Base-by-base conservation (phyloP, 2,797 vertebrate genomes). In the Cuculus canorus region DNA sequence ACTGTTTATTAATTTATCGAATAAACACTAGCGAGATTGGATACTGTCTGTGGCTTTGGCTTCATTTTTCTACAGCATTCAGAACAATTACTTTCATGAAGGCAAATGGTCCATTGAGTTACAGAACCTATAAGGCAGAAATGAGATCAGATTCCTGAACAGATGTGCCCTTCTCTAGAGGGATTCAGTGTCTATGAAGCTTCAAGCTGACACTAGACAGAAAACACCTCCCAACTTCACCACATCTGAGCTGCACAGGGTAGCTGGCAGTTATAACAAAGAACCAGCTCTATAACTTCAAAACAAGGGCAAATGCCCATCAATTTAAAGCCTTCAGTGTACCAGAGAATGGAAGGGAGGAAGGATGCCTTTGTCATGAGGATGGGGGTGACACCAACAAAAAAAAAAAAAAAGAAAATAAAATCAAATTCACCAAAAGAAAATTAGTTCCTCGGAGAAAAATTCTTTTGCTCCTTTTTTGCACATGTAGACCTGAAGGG, bases 61-160 rank as follows among this genome's bases (percentile, higher is more conserved):
- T 93, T 69, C 77, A 66, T 63, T 47, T 91, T 66, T 63, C 83
- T 66, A 39, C 41, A 47, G 77, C 77, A 27, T 90, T 77, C 63
- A 33, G 86, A 80, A 78, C 91, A 92, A 93, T 94, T 96, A 54
- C 79, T 86, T 89, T 22, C 64, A 41, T 60, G 78, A 86, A 77
- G 95, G 91, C 77, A 95, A 92, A 95, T 47, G 90, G 77, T 86
- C 91, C 85, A 84, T 95, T 94, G 93, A 92, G 95, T 35, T 84
- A 39, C 82, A 90, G 93, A 90, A 89, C 39, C 72, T 81, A 56
- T 78, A 94, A 88, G 79, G 84, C 84, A 93, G 89, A 96, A 96
- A 96, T 90, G 92, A 95, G 95, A 92, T 96, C 79, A 72, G 93
- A 96, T 94, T 96, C 89, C 95, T 79, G 71, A 93, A 86, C 96